Evolutionary conservation across 2,797 vertebrate species (phyloP), one percentile per base, ranked within the genome.

Genomic region (Poeciliopsis paucimaculata): DNA sequence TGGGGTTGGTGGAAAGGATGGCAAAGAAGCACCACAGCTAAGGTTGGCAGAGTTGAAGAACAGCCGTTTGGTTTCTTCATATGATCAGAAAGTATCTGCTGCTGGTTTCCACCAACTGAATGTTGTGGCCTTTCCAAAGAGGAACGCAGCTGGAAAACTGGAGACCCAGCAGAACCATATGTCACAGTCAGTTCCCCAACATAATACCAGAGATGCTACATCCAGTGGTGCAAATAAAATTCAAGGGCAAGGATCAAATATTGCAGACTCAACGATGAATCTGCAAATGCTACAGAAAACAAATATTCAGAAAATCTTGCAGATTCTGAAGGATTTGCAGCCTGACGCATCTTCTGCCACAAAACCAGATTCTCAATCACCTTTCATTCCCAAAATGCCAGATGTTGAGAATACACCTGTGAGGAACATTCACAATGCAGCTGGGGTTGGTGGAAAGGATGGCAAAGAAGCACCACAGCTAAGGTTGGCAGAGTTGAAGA

Each of bases 371-470:
- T 46, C 72, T 4, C n/a, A 53, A 2, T 2, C 31, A 8, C 16
- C 71, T 34, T 28, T 53, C 3, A 49, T 41, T 28, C 45, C 72
- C n/a, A 26, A 36, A n/a, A 60, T 18, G 72, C 34, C 45, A 62
- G 6, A 28, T 3, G 92, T 94, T 86, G 89, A 92, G 0, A 94
- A 96, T 72, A 77, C 90, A 4, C 78, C 83, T 15, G 90, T 84
- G n/a, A 45, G n/a, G n/a, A 13, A 28, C 9, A 23, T 62, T 46
- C 26, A 41, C n/a, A 26, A 23, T 20, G 41, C 41, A 18, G 55
- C 16, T 11, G 9, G 10, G n/a, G 31, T 45, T 31, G n/a, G 20
- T 45, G 41, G n/a, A 62, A 46, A 23, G 41, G 74, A 34, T 2
- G 28, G 13, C 11, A 31, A 75, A 20, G 16, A 60, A 75, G 39